A percentile compares a stretch with the other conserved stretches of the same genome.
Evolutionary conservation across 2,888 invertebrate genomes (phyloP).

Genomic region (Troides oblongomaculatus): DNA sequence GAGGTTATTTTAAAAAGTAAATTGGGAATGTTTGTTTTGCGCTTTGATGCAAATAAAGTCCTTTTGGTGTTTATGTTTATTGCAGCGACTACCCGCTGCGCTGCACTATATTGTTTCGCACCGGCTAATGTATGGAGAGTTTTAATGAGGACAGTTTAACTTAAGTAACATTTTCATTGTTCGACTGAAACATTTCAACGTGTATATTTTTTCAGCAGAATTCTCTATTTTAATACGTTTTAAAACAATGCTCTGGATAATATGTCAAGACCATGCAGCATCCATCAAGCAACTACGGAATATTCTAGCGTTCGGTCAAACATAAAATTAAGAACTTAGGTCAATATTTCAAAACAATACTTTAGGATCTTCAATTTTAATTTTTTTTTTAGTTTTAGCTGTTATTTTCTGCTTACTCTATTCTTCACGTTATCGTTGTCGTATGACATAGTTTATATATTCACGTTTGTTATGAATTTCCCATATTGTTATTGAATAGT

Average conservation of each 20-base stretch:
- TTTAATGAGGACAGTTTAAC: not conserved
- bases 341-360: too few relatives aligned
- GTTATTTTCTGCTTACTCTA: too few relatives aligned
- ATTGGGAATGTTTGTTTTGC: conserved; percentile 18
- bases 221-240: not conserved
- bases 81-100: conserved; percentile 4
- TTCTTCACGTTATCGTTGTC: too few relatives aligned
- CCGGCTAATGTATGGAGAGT: conserved; percentile 1
- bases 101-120: conserved; percentile 13
- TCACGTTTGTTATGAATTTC: too few relatives aligned
- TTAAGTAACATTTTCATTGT: not conserved
- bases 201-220: not conserved
- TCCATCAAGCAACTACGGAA: not conserved
- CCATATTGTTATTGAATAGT: too few relatives aligned
- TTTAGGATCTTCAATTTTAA: too few relatives aligned
- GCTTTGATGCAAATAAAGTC: conserved; percentile 24
- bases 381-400: too few relatives aligned
- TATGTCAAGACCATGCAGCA: not conserved
- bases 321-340: too few relatives aligned
- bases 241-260: not conserved
- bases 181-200: conserved; percentile 5
- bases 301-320: too few relatives aligned
- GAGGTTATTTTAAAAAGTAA: conserved; percentile 20
- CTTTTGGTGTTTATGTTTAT: conserved; percentile 26
- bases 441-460: too few relatives aligned